Conservation (phyloP, 2,888 invertebrate genomes). For the Tipula vernalis region DNA sequence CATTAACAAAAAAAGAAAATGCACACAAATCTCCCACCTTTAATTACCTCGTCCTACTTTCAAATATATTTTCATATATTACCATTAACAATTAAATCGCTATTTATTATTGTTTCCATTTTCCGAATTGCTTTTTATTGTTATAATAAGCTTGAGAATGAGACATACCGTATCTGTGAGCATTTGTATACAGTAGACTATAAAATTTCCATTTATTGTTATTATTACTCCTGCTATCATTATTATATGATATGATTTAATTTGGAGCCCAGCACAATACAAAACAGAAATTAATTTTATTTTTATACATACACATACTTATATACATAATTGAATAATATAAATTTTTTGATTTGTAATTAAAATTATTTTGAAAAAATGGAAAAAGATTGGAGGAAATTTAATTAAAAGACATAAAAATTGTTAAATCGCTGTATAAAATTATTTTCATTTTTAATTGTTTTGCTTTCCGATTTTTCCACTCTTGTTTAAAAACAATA, state of each 20-base stretch:
- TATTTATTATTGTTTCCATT: not conserved
- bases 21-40: not conserved
- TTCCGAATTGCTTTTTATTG: not conserved
- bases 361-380: not conserved
- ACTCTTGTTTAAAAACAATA: not conserved
- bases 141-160: not conserved
- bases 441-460: not conserved
- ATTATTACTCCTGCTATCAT: not conserved
- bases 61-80: not conserved
- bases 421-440: not conserved
- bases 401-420: not conserved
- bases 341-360: not conserved
- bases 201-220: not conserved
- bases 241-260: not conserved
- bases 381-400: not conserved
- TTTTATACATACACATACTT: too few relatives aligned
- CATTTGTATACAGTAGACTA: not conserved
- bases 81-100: not conserved
- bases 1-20: not conserved
- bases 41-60: not conserved
- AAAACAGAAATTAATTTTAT: not conserved
- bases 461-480: not conserved
- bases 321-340: not conserved
- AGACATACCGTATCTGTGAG: not conserved
- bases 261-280: not conserved